Percentiles rank a stretch among this genome's conserved stretches.
Evolutionary conservation across 2,113 vertebrate genomes (phyloP).

Genomic region (Cavia aperea): DNA sequence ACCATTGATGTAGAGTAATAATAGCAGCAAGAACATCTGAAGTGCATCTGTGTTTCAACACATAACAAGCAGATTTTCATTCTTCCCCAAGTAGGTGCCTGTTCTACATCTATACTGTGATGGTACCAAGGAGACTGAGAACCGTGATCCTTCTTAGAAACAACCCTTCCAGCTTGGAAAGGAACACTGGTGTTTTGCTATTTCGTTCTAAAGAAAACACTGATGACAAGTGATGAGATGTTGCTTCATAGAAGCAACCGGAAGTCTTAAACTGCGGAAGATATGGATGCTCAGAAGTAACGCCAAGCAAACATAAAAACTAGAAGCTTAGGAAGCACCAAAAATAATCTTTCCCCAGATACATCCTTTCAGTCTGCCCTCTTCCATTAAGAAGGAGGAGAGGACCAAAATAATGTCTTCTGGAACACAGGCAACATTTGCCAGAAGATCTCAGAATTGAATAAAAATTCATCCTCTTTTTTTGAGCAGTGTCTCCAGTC

Average conservation of each 20-base stretch:
- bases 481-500: background rate
- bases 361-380: background rate
- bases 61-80: constrained; percentile 41
- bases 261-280: constrained; percentile 18
- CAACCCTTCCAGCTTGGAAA: background rate
- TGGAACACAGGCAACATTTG: background rate
- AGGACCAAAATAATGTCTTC: background rate
- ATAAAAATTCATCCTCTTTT: background rate
- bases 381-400: background rate
- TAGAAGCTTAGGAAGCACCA: background rate
- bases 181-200: background rate
- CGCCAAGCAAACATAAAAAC: constrained; percentile 19
- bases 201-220: constrained; percentile 43
- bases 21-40: constrained; percentile 55
- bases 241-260: background rate
- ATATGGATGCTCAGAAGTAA: background rate
- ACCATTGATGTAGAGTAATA: constrained; percentile 4
- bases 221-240: constrained; percentile 8
- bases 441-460: background rate
- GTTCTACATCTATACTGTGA: constrained; percentile 50
- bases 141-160: constrained; percentile 10
- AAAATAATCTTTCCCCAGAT: background rate
- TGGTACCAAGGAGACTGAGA: constrained; percentile 2
- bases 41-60: constrained; percentile 59
- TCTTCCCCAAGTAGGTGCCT: constrained; percentile 62